Base-by-base conservation (phyloP, 2,888 invertebrate species). In the Mesorhabditis sp. region DNA sequence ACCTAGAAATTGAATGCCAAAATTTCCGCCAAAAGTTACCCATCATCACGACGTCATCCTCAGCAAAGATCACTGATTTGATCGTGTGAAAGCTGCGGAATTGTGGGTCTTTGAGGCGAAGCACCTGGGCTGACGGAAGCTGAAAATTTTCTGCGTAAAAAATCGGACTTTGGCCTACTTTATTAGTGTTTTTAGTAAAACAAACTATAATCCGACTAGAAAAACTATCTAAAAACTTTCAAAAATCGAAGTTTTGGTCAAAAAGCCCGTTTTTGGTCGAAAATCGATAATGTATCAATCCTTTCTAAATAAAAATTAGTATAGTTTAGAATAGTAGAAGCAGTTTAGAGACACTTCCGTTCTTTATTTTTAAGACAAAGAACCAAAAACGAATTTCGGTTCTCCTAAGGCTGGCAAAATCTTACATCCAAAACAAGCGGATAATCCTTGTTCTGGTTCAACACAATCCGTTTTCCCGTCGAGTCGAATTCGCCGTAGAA, bases 51-150 rank as follows among this genome's bases (percentile, higher is more conserved):
- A 95, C 95, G 45, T 90, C 89, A 62, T 92, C 91, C 0, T 95
- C 95, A 15, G 93, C 94, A 87, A 95, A 96, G 75, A 92, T 92
- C 85, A 95, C 94, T 75, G 94, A 94, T 88, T 96, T 96, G 93
- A 96, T 94, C 0, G 96, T 96, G 86, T 95, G 95, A 0, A 93
- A 93, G 87, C 95, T 95, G 85, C 93, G 93, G 87, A 95, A 96
- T 74, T 93, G 92, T 66, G 91, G 90, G 86, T 94, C 93, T 86
- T 93, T 92, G 87, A 95, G 94, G 86, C 71, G 58, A 65, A 67
- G 63, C 66, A 68, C 62, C 13, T 67, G 45, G 43, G 50, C 70
- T 13, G 66, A 63, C 7, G 61, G 43, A 41, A 76, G 63, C 73
- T 77, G 45, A 72, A 73, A 66, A 70, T 64, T 28, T 43, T 2